Conservation (phyloP, 2,888 invertebrate genomes). For the Seira ritae region DNA sequence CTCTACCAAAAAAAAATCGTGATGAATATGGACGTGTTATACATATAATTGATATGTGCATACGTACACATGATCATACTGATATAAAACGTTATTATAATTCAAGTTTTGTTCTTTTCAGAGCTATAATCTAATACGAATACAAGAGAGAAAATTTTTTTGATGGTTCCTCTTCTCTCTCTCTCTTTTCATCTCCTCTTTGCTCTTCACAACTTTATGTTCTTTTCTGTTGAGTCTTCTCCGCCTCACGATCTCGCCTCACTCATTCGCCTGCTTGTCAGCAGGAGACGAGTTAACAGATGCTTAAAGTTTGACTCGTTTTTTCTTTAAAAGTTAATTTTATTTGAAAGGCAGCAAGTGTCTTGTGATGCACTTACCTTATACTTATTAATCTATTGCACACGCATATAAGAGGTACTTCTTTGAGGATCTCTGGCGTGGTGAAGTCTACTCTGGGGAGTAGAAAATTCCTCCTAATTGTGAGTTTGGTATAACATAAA, state of each 20-base stretch:
- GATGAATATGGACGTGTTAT: conserved; percentile 30
- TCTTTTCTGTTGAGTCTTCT: conserved; percentile 44
- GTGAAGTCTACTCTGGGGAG: no score
- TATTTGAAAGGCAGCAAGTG: conserved; percentile 65
- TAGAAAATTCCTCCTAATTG: conserved; percentile 12
- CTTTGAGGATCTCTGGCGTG: neutral
- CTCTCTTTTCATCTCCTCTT: conserved; percentile 10
- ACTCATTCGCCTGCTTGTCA: conserved; percentile 62
- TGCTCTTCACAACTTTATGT: conserved; percentile 30
- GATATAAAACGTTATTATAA: conserved; percentile 47
- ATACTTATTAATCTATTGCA: conserved; percentile 7
- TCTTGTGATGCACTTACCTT: conserved; percentile 34
- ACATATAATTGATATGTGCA: conserved; percentile 18
- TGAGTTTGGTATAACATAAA: conserved; percentile 13
- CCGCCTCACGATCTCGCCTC: conserved; percentile 65
- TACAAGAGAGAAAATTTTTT: conserved; percentile 29
- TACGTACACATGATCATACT: conserved; percentile 27
- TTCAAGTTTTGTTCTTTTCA: conserved; percentile 59
- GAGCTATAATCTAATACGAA: conserved; percentile 23
- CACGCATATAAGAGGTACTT: neutral
- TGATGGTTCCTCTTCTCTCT: conserved; percentile 54
- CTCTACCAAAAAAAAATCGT: conserved; percentile 19
- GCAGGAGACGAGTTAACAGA: conserved; percentile 65
- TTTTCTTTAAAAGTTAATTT: conserved; percentile 62
- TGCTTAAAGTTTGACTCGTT: conserved; percentile 65